These are phyloP conservation scores for Eubucco bourcierii DNA, from an alignment of 2,113 vertebrate genomes.

Conservation along the genomic window DNA sequence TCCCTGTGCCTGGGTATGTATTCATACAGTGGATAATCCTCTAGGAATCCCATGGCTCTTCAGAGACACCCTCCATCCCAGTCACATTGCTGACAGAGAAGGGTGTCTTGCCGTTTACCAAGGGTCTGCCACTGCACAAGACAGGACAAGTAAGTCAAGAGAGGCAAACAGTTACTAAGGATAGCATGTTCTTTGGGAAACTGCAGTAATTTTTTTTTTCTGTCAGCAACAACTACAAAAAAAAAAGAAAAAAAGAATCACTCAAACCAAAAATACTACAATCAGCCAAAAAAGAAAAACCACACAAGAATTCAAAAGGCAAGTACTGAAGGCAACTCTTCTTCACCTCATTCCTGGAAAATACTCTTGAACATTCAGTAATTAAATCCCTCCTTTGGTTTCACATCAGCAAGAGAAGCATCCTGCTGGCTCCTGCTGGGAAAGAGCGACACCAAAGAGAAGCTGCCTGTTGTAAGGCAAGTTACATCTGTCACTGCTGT, in stretches of 20 bases:
- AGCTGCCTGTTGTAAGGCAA: background rate
- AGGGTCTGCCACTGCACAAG: background rate
- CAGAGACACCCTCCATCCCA: background rate
- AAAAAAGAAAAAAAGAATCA: background rate
- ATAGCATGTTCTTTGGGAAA: background rate
- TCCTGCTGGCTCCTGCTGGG: background rate
- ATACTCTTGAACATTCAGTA: background rate
- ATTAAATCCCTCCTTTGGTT: background rate
- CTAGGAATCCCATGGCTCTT: conserved; percentile 16
- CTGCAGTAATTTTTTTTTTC: background rate
- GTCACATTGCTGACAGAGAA: background rate
- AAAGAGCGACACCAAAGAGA: background rate
- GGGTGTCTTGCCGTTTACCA: background rate
- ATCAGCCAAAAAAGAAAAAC: background rate
- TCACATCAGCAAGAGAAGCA: background rate
- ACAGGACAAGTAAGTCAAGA: background rate
- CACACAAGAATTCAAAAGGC: background rate
- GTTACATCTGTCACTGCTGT: background rate
- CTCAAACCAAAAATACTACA: background rate
- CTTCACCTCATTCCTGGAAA: background rate
- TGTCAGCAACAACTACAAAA: background rate
- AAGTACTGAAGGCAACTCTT: background rate
- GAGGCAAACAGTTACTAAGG: background rate
- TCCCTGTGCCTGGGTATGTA: background rate
- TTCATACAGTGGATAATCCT: background rate